phyloP scores from a whole-genome alignment of 1,140 invertebrate genomes.

The Cyrtorhinus lividipennis region DNA sequence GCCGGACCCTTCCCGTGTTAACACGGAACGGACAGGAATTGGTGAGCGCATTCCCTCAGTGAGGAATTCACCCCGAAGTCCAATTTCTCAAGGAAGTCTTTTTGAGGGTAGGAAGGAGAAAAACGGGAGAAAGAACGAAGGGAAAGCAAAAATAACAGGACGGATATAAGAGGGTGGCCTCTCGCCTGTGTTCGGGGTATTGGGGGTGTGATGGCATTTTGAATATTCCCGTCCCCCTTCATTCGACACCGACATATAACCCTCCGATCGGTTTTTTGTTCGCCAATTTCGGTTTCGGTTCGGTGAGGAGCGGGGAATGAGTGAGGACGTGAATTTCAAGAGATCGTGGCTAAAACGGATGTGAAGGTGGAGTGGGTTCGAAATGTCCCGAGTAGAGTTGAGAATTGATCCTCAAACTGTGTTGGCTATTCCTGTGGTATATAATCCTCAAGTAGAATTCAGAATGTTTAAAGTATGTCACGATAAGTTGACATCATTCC shows the following conservation, averaged over 20 bases:
- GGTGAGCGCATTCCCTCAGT: background rate
- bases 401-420: too few species aligned
- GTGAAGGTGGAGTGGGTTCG: too few species aligned
- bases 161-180: background rate
- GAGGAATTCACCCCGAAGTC: background rate
- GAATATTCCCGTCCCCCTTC: background rate
- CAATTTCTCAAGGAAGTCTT: background rate
- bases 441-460: too few species aligned
- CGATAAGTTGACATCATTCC: too few species aligned
- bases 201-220: background rate
- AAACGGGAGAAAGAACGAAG: background rate
- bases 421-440: too few species aligned
- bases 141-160: background rate
- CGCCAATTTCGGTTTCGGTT: too few species aligned
- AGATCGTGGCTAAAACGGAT: too few species aligned
- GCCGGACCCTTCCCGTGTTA: background rate
- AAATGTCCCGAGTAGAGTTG: too few species aligned
- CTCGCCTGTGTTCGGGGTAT: background rate
- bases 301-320: too few species aligned
- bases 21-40: background rate
- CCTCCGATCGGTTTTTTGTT: background rate
- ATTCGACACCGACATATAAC: background rate
- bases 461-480: too few species aligned
- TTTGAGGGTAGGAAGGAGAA: background rate
- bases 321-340: too few species aligned